These are phyloP conservation scores for Aviceda cuculoides DNA, from an alignment of 2,797 vertebrate species.

Conservation along the genomic window DNA sequence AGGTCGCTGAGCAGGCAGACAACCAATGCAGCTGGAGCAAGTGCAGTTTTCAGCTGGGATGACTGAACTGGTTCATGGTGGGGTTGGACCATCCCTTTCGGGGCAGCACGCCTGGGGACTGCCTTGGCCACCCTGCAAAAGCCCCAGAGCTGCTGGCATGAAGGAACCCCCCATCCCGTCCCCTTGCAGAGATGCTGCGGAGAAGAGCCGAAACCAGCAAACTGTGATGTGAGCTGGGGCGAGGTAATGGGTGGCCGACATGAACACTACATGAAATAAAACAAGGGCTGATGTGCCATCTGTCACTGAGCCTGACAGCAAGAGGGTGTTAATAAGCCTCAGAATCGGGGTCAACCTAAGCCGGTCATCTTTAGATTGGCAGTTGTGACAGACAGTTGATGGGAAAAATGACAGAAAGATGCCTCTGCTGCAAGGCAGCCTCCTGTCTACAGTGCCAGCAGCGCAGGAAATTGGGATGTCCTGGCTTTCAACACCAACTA, in stretches of 20 bases:
- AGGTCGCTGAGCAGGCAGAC: not conserved
- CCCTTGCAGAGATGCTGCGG: not conserved
- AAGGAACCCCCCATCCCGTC: not conserved
- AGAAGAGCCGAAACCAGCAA: not conserved
- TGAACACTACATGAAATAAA: not conserved
- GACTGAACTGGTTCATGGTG: not conserved
- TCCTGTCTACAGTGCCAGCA: not conserved
- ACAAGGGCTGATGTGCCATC: slow-evolving; percentile 1
- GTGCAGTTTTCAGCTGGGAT: not conserved
- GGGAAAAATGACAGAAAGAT: not conserved
- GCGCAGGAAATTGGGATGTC: not conserved
- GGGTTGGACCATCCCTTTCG: not conserved
- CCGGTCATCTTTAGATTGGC: slow-evolving; percentile 8
- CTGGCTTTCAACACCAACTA: not conserved
- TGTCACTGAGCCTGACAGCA: slow-evolving; percentile 30
- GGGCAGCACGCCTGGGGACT: not conserved
- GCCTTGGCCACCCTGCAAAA: not conserved
- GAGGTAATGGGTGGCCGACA: not conserved
- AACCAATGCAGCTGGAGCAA: not conserved
- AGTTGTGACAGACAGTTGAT: slow-evolving; percentile 19
- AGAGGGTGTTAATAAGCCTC: slow-evolving; percentile 42
- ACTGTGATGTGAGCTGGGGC: not conserved
- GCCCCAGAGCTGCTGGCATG: not conserved
- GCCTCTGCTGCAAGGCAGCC: not conserved
- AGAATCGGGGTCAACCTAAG: slow-evolving; percentile 41